A percentile compares a stretch with the other conserved stretches of the same genome.
phyloP scores from a whole-genome alignment of 2,888 invertebrate species.

The Parthenolecanium corni region DNA sequence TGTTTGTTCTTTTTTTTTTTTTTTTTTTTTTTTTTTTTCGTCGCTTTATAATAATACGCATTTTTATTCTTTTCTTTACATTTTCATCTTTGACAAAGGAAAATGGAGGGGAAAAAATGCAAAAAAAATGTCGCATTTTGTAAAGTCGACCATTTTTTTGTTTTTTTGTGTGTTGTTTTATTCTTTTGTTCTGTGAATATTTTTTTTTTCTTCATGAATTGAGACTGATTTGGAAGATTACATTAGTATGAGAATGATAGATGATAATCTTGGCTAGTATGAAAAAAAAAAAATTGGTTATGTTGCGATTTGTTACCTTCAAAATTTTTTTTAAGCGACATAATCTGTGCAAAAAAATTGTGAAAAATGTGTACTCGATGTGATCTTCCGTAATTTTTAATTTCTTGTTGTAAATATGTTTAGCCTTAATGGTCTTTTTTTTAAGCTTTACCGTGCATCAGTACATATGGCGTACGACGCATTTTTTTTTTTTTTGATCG shows the following conservation, averaged over 20 bases:
- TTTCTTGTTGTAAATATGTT: slow-evolving; percentile 12
- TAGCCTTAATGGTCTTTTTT: neutral
- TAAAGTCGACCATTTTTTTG: too few relatives aligned
- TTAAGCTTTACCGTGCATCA: slow-evolving; percentile 15
- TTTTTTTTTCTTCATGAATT: slow-evolving; percentile 11
- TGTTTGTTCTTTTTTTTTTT: neutral
- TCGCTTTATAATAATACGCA: slow-evolving; percentile 16
- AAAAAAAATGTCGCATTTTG: too few relatives aligned
- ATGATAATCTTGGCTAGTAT: slow-evolving; percentile 11
- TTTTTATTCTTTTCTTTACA: slow-evolving; percentile 13
- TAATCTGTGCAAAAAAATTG: neutral
- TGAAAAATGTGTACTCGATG: neutral
- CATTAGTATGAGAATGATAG: slow-evolving; percentile 3
- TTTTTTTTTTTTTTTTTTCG: slow-evolving; percentile 3
- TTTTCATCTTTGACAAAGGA: neutral
- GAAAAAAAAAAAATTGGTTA: slow-evolving; percentile 8
- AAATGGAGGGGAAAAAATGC: too few relatives aligned
- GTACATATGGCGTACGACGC: slow-evolving; percentile 14
- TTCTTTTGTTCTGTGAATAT: slow-evolving; percentile 1
- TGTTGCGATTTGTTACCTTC: too few relatives aligned
- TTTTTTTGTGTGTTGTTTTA: slow-evolving; percentile 10
- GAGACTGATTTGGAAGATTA: slow-evolving; percentile 23
- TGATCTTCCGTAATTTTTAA: slow-evolving; percentile 7
- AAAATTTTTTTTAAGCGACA: too few relatives aligned
- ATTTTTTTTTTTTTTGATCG: neutral